Conservation (phyloP, 2,113 vertebrate genomes). For the Chlorodrepanis virens region DNA sequence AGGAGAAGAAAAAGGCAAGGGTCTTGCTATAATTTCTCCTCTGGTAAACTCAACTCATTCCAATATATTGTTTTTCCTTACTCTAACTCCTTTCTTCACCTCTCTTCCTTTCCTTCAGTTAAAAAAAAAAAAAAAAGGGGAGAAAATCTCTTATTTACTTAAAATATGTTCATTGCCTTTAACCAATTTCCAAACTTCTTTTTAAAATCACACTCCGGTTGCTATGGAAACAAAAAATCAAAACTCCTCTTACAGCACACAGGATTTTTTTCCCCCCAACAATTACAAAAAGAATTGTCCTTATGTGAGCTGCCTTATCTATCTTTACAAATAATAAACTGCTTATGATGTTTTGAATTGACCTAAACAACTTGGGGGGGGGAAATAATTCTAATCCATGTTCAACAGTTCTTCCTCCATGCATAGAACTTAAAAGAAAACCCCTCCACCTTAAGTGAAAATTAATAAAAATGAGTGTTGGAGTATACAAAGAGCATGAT, state of each 20-base stretch:
- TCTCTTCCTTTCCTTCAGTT: not conserved
- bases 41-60: not conserved
- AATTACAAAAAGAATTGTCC: not conserved
- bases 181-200: not conserved
- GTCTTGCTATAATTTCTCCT: not conserved
- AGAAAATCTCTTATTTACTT: not conserved
- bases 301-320: not conserved
- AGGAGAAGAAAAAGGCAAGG: not conserved
- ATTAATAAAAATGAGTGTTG: not conserved
- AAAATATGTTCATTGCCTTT: not conserved
- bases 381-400: accelerated
- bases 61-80: not conserved
- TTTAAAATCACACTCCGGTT: not conserved
- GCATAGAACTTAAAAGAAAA: not conserved
- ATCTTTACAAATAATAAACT: not conserved
- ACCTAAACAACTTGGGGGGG: not conserved
- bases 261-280: not conserved
- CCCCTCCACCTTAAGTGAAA: not conserved
- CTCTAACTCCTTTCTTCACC: not conserved
- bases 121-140: not conserved
- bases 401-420: not conserved
- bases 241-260: not conserved
- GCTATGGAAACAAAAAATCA: not conserved
- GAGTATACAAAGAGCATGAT: not conserved
- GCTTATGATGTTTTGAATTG: not conserved